Conservation (phyloP, 2,888 invertebrate species). For the Meliscaeva auricollis region DNA sequence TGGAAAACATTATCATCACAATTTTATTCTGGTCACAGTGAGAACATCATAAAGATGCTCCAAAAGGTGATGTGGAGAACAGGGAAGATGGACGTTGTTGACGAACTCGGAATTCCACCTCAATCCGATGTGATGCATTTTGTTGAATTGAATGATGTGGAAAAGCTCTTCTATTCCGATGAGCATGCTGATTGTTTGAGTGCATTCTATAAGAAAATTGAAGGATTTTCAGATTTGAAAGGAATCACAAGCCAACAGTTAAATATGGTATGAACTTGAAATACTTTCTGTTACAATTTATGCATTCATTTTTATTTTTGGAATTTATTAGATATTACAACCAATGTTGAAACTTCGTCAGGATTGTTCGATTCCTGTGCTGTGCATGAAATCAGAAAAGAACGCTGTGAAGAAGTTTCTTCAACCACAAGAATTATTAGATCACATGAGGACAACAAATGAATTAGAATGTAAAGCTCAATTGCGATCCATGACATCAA, state of each 20-base stretch:
- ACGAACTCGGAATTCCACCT: slow-evolving; percentile 88
- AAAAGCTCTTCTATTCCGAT: slow-evolving; percentile 89
- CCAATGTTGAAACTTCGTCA: slow-evolving; percentile 89
- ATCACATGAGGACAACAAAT: slow-evolving; percentile 87
- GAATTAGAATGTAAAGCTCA: slow-evolving; percentile 87
- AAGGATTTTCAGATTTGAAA: slow-evolving; percentile 77
- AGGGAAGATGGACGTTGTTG: slow-evolving; percentile 87
- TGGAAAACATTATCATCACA: slow-evolving; percentile 50
- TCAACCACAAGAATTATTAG: slow-evolving; percentile 88
- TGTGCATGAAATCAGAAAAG: slow-evolving; percentile 83
- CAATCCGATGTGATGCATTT: slow-evolving; percentile 86
- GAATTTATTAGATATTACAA: slow-evolving; percentile 85
- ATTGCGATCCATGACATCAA: slow-evolving; percentile 87
- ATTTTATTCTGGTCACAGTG: slow-evolving; percentile 41
- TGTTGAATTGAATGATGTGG: slow-evolving; percentile 89
- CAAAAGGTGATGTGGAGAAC: slow-evolving; percentile 87
- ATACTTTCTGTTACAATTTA: background rate
- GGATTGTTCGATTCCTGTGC: slow-evolving; percentile 89
- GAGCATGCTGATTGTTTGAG: slow-evolving; percentile 85
- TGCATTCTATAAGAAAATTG: slow-evolving; percentile 84
- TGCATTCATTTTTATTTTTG: slow-evolving; percentile 27
- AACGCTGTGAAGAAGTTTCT: slow-evolving; percentile 83
- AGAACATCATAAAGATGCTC: slow-evolving; percentile 72
- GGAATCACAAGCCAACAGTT: slow-evolving; percentile 83
- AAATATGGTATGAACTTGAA: slow-evolving; percentile 70